Conservation (phyloP, 2,888 invertebrate genomes). For the Ethmia dodecea region DNA sequence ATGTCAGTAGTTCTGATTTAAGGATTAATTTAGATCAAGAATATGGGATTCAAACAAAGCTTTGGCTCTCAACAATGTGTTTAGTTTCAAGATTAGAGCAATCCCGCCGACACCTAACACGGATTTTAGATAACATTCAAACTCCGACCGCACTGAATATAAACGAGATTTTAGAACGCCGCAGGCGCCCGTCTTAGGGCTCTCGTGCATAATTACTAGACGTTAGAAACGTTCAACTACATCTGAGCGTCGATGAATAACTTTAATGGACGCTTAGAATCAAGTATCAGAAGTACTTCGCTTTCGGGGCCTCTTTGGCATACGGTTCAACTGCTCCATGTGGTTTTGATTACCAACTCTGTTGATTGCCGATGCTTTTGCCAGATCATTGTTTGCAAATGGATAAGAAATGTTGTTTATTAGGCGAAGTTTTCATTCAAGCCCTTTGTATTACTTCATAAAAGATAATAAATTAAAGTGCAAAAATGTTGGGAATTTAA, state of each 20-base stretch:
- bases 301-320: conserved; percentile 18
- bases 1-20: conserved; percentile 27
- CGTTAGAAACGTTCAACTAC: conserved; percentile 50
- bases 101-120: conserved; percentile 75
- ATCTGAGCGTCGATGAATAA: conserved; percentile 49
- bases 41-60: conserved; percentile 58
- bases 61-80: conserved; percentile 69
- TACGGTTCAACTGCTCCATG: conserved; percentile 11
- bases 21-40: conserved; percentile 40
- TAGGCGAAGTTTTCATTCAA: conserved; percentile 2
- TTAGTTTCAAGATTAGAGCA: conserved; percentile 74
- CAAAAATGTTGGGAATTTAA: background rate
- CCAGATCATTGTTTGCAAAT: conserved; percentile 13
- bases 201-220: conserved; percentile 68
- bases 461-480: too few relatives aligned
- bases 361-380: conserved; percentile 9
- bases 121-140: conserved; percentile 77
- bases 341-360: background rate
- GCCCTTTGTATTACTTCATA: too few relatives aligned
- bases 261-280: conserved; percentile 46
- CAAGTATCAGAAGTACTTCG: conserved; percentile 22
- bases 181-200: conserved; percentile 55
- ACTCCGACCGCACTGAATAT: conserved; percentile 74
- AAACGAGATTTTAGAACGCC: conserved; percentile 72
- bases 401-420: conserved; percentile 1